Conservation (phyloP, 2,797 vertebrate genomes). For the Pelodytes ibericus region DNA sequence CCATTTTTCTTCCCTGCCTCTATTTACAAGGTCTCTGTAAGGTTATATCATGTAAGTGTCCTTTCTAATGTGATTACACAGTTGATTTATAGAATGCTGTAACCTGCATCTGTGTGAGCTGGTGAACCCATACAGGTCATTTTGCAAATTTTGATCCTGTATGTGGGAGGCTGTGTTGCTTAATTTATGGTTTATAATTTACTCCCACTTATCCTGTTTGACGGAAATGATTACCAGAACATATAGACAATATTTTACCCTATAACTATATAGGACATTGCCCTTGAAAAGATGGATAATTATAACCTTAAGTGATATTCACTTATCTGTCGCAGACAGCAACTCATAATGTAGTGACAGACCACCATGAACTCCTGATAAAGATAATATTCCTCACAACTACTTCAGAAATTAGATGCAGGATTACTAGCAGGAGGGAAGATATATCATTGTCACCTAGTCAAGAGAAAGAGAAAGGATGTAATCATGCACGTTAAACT, state of each 20-base stretch:
- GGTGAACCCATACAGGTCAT: slow-evolving; percentile 40
- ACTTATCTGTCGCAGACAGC: slow-evolving; percentile 57
- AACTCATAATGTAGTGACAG: slow-evolving; percentile 61
- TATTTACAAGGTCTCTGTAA: slow-evolving; percentile 34
- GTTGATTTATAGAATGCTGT: slow-evolving; percentile 35
- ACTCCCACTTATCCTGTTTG: slow-evolving; percentile 9
- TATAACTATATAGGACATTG: slow-evolving; percentile 53
- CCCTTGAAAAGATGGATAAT: slow-evolving; percentile 62
- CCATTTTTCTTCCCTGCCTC: background rate
- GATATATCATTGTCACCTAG: slow-evolving; percentile 41
- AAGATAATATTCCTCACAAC: slow-evolving; percentile 52
- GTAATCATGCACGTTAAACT: slow-evolving; percentile 46
- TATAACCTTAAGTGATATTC: slow-evolving; percentile 58
- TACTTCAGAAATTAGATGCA: slow-evolving; percentile 55
- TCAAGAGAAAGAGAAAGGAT: slow-evolving; percentile 28
- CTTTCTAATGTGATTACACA: slow-evolving; percentile 29
- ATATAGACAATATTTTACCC: slow-evolving; percentile 31
- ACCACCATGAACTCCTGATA: slow-evolving; percentile 53
- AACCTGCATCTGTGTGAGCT: slow-evolving; percentile 35
- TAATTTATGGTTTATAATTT: slow-evolving; percentile 47
- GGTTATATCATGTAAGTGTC: slow-evolving; percentile 16
- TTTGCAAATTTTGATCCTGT: slow-evolving; percentile 31
- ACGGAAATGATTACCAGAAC: slow-evolving; percentile 34
- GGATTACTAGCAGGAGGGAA: slow-evolving; percentile 55
- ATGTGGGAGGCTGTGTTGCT: slow-evolving; percentile 23